Base-by-base conservation (phyloP, 64 coral and sea anemone species). In the Catalaphyllia jardinei region DNA sequence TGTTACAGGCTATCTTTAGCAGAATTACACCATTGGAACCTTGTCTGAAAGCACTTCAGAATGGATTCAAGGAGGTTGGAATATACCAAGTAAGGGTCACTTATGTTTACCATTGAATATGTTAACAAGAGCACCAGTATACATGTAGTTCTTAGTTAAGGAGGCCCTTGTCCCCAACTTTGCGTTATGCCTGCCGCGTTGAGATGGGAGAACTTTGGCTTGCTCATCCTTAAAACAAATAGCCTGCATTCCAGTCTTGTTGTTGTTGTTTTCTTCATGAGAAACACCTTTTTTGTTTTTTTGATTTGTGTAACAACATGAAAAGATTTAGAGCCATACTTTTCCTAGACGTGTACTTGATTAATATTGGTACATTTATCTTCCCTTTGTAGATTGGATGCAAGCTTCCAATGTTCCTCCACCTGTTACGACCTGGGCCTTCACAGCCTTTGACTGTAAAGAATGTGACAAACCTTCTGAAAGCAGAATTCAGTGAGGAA, bases 31-130 rank as follows among this genome's bases (percentile, higher is more conserved):
- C 46, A 83, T 54, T 67, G 28, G 69, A 72, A 29, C 89, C 78
- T 31, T 91, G 78, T 74, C 63, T 83, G 67, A 55, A 82, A 73
- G 78, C 57, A 71, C 79, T 90, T 52, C 29, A 52, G 76, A 83
- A 73, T 74, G 89, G 89, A 74, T 81, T 90, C 39, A 75, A 82
- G 78, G 61, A 90, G 25, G 42, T 90, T 31, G 89, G 89, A 73
- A 81, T 90, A 73, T 82, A 83, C 79, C 89, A 90, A 67, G 89
- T 90, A 73, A 46, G 77, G 65, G 71, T 87, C 86, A 55, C 71
- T 87, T 74, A 76, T 74, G 67, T 74, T 72, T 27, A 52, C 22
- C 86, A 87, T 74, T 60, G 65, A 87, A 87, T 75, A 87, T 1
- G 33, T 35, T 35, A 35, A 35, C 33, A 35, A 35, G 33, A 35